Evolutionary conservation across 2,888 invertebrate genomes (phyloP), one percentile per base, ranked within the genome.

Genomic region (Polydrusus pterygomalis): DNA sequence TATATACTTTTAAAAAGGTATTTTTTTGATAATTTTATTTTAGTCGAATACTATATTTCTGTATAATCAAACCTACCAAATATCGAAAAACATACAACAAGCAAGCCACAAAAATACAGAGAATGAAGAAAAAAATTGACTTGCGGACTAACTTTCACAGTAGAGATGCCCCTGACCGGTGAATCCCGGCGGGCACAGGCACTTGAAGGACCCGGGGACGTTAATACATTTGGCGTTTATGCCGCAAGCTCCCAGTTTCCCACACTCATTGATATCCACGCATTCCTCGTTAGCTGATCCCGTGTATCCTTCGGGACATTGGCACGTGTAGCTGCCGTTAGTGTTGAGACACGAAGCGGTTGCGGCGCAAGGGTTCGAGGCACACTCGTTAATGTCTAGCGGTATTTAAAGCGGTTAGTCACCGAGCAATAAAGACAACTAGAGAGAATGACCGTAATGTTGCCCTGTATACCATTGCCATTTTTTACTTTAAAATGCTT

Each of bases 181-280:
- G 89, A 93, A 94, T 80, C 95, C 94, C 82, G 90, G 90, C 38
- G 93, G 93, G 86, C 95, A 95, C 79, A 93, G 89, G 87, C 95
- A 95, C 85, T 92, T 92, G 89, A 91, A 94, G 72, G 93, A 92
- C 82, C 95, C 95, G n/a, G 92, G 92, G 68, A 93, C 91, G 88
- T 96, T 96, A 87, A 92, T 91, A 89, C 95, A 96, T 87, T 93
- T 92, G 80, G 95, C 93, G 87, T 94, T 93, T 82, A 90, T 89
- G 79, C 94, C 94, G 86, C 95, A 96, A 84, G 91, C 89, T 82
- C 90, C 90, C 79, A 89, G 85, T 80, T 89, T 88, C n/a, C 73
- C 78, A 87, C 94, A 95, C 87, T 95, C 94, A 88, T 95, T 93
- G 86, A 93, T 89, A 88, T 95, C 94, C 85, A 91, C 86, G 85